phyloP scores from a whole-genome alignment of 2,888 invertebrate species.

The Margaritifera margaritifera region DNA sequence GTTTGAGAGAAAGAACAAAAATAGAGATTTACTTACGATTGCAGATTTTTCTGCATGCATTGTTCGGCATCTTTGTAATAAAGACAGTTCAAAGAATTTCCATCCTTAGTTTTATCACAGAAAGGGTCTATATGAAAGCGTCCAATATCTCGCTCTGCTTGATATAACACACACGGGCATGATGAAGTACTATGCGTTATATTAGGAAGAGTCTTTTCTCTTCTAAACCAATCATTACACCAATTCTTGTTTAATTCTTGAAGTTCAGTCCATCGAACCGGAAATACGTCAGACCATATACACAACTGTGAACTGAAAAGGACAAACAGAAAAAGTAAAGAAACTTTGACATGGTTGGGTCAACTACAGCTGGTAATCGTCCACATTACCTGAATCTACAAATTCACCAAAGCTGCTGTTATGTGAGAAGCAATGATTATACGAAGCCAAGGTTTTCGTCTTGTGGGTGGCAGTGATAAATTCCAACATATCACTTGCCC shows the following conservation, averaged over 20 bases:
- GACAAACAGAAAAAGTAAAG: neutral
- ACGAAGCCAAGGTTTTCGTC: too few species aligned
- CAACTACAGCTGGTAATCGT: too few species aligned
- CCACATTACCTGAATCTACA: too few species aligned
- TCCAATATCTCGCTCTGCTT: conserved; percentile 56
- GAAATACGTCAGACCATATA: conserved; percentile 64
- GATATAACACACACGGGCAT: conserved; percentile 56
- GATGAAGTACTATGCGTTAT: conserved; percentile 19
- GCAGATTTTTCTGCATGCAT: conserved; percentile 39
- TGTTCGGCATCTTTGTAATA: conserved; percentile 40
- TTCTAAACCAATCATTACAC: conserved; percentile 51
- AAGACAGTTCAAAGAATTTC: conserved; percentile 36
- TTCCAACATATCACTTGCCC: too few species aligned
- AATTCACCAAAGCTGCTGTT: too few species aligned
- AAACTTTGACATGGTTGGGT: neutral
- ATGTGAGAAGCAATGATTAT: too few species aligned
- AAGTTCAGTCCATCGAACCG: conserved; percentile 40
- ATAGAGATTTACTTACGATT: conserved; percentile 28
- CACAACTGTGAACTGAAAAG: conserved; percentile 37
- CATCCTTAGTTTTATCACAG: conserved; percentile 41
- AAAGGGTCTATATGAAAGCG: conserved; percentile 54
- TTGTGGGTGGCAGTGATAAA: too few species aligned
- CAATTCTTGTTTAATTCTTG: conserved; percentile 35
- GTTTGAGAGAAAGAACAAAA: too few species aligned
- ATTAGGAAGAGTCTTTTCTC: conserved; percentile 16